A percentile compares a stretch with the other conserved stretches of the same genome.
phyloP scores from a whole-genome alignment of 2,888 invertebrate species.

The Eledona agricola region DNA sequence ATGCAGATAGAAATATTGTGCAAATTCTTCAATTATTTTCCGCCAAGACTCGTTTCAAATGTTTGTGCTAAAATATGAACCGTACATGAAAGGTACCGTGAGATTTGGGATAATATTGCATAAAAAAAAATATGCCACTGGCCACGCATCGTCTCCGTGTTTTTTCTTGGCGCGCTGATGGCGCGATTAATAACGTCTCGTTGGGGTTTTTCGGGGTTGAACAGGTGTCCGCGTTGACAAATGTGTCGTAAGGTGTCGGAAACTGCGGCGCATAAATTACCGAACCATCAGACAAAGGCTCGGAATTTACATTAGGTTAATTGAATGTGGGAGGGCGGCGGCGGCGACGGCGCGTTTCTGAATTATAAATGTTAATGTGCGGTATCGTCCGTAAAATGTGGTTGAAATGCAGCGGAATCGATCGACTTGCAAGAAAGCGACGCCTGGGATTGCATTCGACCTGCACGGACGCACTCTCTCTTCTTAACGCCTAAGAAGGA shows the following conservation, averaged over 20 bases:
- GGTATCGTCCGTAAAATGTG: conserved; percentile 23
- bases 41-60: not conserved
- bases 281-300: conserved; percentile 39
- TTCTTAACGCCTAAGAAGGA: too few species aligned
- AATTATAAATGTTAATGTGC: conserved; percentile 23
- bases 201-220: conserved; percentile 29
- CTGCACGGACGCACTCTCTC: too few species aligned
- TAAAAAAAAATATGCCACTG: too few species aligned
- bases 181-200: conserved; percentile 24
- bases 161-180: conserved; percentile 12
- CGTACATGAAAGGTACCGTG: too few species aligned
- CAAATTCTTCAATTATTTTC: conserved; percentile 6
- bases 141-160: too few species aligned
- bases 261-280: conserved; percentile 39
- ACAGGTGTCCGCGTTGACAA: conserved; percentile 40
- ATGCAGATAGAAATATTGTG: conserved; percentile 1
- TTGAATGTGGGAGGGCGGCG: conserved; percentile 39
- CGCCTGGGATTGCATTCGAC: too few species aligned
- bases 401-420: conserved; percentile 26
- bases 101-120: too few species aligned
- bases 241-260: conserved; percentile 37
- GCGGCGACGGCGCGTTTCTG: conserved; percentile 8
- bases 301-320: conserved; percentile 45
- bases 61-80: too few species aligned
- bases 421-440: too few species aligned